Base-by-base conservation (phyloP, 2,888 invertebrate species). In the Athetis lepigone region DNA sequence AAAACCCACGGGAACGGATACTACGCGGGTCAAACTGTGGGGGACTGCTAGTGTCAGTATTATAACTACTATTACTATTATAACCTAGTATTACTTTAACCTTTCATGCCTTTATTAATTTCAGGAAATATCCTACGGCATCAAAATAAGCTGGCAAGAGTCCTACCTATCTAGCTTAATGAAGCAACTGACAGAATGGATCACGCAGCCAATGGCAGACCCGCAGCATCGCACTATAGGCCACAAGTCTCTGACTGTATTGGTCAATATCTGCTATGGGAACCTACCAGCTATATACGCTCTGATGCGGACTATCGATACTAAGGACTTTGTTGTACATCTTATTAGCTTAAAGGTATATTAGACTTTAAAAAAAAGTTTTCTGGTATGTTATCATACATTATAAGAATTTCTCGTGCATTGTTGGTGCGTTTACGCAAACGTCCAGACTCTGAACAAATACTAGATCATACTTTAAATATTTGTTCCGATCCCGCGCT, bases 81-180 rank as follows among this genome's bases (percentile, higher is more conserved):
- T n/a, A n/a, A n/a, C n/a, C n/a, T n/a, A n/a, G n/a, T n/a, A n/a
- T n/a, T n/a, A n/a, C n/a, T n/a, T n/a, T n/a, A n/a, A n/a, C n/a
- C n/a, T n/a, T n/a, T n/a, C n/a, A n/a, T n/a, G n/a, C n/a, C 1
- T 2, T 18, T 8, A 19, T 56, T 27, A 66, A 49, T 91, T 93
- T 37, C 91, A 97, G 95, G 97, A 97, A 83, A 93, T 98, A 63
- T 97, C 97, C 0, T 97, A 97, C 79, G 97, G 97, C 27, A 97
- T 97, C 18, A 96, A 96, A 85, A 97, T 98, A 25, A 96, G 96
- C 7, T 98, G 97, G 97, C 97, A 97, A 86, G 97, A 98, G 81
- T 97, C 97, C 0, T 97, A 97, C 86, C 91, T 98, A 42, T 90
- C 96, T 0, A 95, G 96, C 67, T 90, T 98, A 9, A 96, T 98